Evolutionary conservation across 2,888 invertebrate species (phyloP), one percentile per base, ranked within the genome.

Genomic region (Plusia festucae): DNA sequence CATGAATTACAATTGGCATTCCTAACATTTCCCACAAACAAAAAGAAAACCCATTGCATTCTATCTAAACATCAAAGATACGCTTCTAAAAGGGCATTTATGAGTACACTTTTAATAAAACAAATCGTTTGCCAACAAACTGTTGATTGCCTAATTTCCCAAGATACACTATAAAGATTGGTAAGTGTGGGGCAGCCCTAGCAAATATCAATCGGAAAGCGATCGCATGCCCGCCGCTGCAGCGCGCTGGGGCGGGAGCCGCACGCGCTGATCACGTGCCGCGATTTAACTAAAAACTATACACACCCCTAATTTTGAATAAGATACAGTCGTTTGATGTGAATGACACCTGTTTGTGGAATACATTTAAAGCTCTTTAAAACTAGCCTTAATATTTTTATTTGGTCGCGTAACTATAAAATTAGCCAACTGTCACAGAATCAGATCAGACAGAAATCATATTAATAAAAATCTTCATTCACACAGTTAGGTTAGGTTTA

Each of bases 211-310:
- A 78, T 81, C 76, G 70, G 61, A 70, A 75, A 73, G 60, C 63
- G 77, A 75, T 79, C 75, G 70, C 72, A 63, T 76, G 57, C 64
- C 69, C 57, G 54, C 54, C 51, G 60, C 34, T 46, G 58, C 53
- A 44, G 18, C n/a, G 52, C 56, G 67, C 54, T 22, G 59, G 70
- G 67, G 56, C 27, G 59, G 70, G 55, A n/a, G 51, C 46, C 73
- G 53, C 85, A 82, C 77, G 77, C 76, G 82, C 20, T 60, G 4
- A 78, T 15, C 87, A 72, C 87, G 86, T 76, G 88, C 8, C 79
- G 20, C 67, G 74, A 65, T 85, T 86, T 84, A 82, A 82, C 78
- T 80, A 71, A 70, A 79, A 78, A 75, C 78, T 81, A 60, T 75
- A 63, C 57, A 70, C 55, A 30, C 77, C 79, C 15, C 81, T 70